Conservation (phyloP, 2,888 invertebrate species). For the Itoplectis maculator region DNA sequence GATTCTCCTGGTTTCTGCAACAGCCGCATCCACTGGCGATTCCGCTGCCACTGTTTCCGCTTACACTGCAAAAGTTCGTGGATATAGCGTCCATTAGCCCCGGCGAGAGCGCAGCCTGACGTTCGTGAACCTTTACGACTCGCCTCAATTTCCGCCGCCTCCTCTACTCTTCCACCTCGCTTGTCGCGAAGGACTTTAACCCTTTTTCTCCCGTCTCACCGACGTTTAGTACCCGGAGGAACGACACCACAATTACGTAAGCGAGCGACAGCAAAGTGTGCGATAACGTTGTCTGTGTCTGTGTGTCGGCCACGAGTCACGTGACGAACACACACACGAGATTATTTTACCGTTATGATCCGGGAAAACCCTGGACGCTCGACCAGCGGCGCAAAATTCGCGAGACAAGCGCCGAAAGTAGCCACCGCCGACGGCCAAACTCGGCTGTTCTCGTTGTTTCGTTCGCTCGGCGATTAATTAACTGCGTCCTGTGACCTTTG, state of each 20-base stretch:
- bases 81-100: constrained; percentile 68
- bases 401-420: too few species aligned
- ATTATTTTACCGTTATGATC: too few species aligned
- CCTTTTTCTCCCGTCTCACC: background rate
- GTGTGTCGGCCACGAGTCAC: background rate
- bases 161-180: constrained; percentile 44
- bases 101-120: constrained; percentile 48
- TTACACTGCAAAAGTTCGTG: constrained; percentile 46
- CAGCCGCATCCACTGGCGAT: background rate
- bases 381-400: too few species aligned
- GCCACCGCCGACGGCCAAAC: too few species aligned
- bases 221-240: constrained; percentile 12
- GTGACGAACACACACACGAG: too few species aligned
- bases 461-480: too few species aligned
- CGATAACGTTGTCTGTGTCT: background rate
- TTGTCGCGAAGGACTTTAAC: constrained; percentile 56
- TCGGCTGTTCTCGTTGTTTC: too few species aligned
- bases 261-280: background rate
- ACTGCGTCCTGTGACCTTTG: too few species aligned
- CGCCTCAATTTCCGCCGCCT: constrained; percentile 71
- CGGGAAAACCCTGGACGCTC: too few species aligned
- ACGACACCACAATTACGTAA: constrained; percentile 27
- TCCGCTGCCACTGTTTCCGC: too few species aligned
- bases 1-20: constrained; percentile 33
- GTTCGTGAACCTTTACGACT: constrained; percentile 72